phyloP scores from a whole-genome alignment of 2,888 invertebrate genomes.

The Taenaris catops region DNA sequence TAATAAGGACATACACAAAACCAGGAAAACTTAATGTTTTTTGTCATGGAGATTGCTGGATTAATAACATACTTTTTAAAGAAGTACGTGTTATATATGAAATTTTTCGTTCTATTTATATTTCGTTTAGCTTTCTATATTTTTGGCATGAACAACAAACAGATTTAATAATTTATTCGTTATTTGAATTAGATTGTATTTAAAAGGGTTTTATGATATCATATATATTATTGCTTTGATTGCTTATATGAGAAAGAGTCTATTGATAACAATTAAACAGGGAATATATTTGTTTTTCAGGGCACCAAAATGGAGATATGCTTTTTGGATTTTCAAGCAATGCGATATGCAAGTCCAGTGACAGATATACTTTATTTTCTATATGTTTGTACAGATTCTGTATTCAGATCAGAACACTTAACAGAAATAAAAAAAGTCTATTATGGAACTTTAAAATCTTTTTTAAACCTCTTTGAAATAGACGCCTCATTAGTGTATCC shows the following conservation, averaged over 20 bases:
- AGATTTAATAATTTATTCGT: not conserved
- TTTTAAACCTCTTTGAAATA: conserved; percentile 40
- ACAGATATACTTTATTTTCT: conserved; percentile 56
- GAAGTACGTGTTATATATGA: no score
- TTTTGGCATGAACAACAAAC: no score
- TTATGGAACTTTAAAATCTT: conserved; percentile 42
- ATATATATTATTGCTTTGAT: no score
- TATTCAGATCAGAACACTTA: conserved; percentile 48
- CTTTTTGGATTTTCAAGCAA: conserved; percentile 61
- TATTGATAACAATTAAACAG: no score
- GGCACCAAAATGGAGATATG: conserved; percentile 40
- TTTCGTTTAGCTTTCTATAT: no score
- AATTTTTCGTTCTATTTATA: no score
- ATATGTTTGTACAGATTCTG: conserved; percentile 51
- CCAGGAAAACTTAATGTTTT: conserved; percentile 47
- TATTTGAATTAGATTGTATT: no score
- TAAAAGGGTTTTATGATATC: no score
- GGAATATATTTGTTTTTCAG: conserved; percentile 35
- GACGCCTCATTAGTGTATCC: conserved; percentile 42
- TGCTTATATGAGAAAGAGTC: no score
- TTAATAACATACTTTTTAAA: conserved; percentile 54
- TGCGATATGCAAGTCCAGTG: conserved; percentile 54
- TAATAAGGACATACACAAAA: conserved; percentile 42
- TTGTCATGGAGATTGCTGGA: conserved; percentile 67
- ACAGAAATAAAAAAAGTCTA: conserved; percentile 41